Percentiles rank a stretch among this genome's conserved stretches.
These are phyloP conservation scores for Cossypha niveicapilla DNA, from an alignment of 2,797 vertebrate species.

Conservation along the genomic window DNA sequence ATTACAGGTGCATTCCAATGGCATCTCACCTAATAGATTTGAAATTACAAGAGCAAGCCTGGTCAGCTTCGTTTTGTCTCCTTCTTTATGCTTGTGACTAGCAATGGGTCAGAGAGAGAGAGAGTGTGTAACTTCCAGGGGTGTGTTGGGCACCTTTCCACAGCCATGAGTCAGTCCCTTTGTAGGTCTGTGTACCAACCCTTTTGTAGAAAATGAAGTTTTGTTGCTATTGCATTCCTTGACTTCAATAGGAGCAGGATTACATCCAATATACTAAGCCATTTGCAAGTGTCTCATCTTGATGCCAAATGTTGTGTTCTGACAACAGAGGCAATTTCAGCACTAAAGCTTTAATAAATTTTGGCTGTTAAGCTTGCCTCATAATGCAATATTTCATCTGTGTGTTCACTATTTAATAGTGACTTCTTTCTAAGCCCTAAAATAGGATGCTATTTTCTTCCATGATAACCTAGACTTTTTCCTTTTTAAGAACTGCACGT, in stretches of 20 bases:
- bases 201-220: background rate
- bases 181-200: background rate
- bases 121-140: background rate
- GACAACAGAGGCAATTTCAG: background rate
- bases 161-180: background rate
- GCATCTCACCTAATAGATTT: background rate
- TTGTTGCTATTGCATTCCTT: background rate
- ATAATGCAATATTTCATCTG: background rate
- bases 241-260: background rate
- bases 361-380: background rate
- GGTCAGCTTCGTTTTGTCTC: background rate
- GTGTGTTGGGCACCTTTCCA: background rate
- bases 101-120: background rate
- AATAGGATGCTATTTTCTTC: background rate
- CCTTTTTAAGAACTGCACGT: background rate
- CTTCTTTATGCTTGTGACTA: background rate
- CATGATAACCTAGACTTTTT: background rate
- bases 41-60: background rate
- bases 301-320: background rate
- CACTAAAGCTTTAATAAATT: background rate
- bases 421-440: background rate
- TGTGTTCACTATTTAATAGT: background rate
- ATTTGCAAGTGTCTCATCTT: background rate
- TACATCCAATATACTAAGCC: background rate
- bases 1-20: background rate